These are phyloP conservation scores for Euphonia xanthogaster DNA, from an alignment of 2,797 vertebrate species.

Conservation along the genomic window DNA sequence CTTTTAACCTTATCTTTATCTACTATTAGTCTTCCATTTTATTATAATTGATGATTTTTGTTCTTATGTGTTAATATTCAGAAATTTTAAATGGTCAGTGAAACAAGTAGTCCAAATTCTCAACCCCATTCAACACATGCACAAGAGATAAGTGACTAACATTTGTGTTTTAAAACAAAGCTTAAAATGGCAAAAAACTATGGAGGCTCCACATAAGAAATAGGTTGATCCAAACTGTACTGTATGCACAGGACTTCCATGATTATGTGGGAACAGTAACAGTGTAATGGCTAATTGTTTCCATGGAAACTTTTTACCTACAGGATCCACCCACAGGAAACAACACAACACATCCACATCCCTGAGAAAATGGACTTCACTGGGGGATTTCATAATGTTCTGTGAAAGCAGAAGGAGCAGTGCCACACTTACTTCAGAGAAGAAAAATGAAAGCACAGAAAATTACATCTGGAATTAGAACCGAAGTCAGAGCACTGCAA, in stretches of 20 bases:
- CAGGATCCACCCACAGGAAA: background rate
- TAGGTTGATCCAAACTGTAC: background rate
- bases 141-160: background rate
- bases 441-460: background rate
- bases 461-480: background rate
- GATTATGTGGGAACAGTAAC: background rate
- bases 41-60: background rate
- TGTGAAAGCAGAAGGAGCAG: background rate
- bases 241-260: background rate
- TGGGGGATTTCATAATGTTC: background rate
- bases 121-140: background rate
- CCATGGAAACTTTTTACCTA: slow-evolving; percentile 11
- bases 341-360: background rate
- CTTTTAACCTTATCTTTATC: background rate
- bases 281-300: background rate
- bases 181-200: background rate
- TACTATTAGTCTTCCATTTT: background rate
- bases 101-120: background rate
- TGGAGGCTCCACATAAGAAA: background rate
- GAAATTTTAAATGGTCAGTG: background rate
- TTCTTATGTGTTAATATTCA: background rate
- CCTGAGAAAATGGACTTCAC: background rate
- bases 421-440: background rate
- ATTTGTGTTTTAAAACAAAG: background rate
- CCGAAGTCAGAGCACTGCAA: background rate